Evolutionary conservation across 2,797 vertebrate genomes (phyloP).

Genomic region (Cyprinodon diabolis): DNA sequence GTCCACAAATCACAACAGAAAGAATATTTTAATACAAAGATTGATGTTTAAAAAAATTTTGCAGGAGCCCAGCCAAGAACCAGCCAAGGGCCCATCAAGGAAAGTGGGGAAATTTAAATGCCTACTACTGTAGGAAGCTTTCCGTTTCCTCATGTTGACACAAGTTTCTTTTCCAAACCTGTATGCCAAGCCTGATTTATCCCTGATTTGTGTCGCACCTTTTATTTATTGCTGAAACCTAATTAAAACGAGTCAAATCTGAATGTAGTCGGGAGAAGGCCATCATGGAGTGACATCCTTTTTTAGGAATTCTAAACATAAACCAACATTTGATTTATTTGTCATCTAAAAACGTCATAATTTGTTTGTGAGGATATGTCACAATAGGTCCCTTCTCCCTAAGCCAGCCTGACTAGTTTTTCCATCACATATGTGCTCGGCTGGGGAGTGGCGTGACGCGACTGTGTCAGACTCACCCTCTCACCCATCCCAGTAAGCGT

Average conservation of each 20-base stretch:
- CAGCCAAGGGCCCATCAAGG: too few relatives aligned
- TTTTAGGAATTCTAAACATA: constrained; percentile 1
- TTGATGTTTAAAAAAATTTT: too few relatives aligned
- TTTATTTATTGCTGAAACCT: background rate
- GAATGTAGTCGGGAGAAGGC: background rate
- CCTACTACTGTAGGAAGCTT: constrained; percentile 60
- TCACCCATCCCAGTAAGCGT: constrained; percentile 57
- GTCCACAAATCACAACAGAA: too few relatives aligned
- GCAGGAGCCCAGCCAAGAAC: too few relatives aligned
- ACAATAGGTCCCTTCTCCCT: constrained; percentile 27
- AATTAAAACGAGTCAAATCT: background rate
- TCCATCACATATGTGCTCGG: constrained; percentile 39
- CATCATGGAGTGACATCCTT: background rate
- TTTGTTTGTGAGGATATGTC: constrained; percentile 46
- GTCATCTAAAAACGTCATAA: background rate
- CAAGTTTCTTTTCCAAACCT: constrained; percentile 70
- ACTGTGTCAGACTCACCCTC: constrained; percentile 59
- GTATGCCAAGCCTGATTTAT: constrained; percentile 49
- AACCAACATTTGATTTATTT: constrained; percentile 18
- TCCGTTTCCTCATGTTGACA: constrained; percentile 68
- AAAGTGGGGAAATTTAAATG: too few relatives aligned
- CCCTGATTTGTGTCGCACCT: constrained; percentile 25
- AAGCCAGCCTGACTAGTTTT: constrained; percentile 46
- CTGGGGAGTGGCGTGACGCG: constrained; percentile 36
- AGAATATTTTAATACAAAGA: too few relatives aligned